phyloP scores from a whole-genome alignment of 2,797 vertebrate species.

The Argya squamiceps region DNA sequence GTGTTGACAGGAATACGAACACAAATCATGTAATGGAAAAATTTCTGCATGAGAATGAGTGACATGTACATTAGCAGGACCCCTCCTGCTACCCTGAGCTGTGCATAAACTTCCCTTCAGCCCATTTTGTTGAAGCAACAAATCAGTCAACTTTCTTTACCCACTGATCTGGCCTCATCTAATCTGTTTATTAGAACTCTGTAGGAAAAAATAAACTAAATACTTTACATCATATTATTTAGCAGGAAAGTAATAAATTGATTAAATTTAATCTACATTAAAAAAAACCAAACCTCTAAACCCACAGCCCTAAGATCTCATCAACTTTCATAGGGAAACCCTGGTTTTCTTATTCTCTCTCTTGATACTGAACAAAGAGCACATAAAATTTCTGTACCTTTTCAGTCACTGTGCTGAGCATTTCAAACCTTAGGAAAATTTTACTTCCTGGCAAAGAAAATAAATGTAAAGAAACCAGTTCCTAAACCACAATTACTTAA shows the following conservation, averaged over 20 bases:
- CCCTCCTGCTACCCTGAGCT: neutral
- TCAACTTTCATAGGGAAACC: neutral
- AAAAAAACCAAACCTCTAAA: neutral
- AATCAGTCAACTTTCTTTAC: neutral
- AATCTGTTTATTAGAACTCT: neutral
- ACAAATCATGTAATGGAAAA: neutral
- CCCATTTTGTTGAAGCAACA: neutral
- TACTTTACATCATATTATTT: neutral
- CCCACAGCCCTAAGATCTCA: neutral
- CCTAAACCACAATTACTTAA: neutral
- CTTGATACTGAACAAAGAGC: neutral
- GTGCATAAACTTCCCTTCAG: neutral
- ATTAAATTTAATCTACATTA: neutral
- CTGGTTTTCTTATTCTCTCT: neutral
- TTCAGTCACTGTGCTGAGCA: neutral
- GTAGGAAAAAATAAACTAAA: neutral
- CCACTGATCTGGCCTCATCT: neutral
- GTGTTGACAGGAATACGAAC: neutral
- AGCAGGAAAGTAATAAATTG: neutral
- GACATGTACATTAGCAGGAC: neutral
- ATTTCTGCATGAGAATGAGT: neutral
- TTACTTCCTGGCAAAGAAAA: neutral
- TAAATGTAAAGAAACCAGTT: neutral
- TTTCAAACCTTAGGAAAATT: neutral
- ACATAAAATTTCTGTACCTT: neutral